Conservation (phyloP, 2,888 invertebrate species). For the Dicycla oo region DNA sequence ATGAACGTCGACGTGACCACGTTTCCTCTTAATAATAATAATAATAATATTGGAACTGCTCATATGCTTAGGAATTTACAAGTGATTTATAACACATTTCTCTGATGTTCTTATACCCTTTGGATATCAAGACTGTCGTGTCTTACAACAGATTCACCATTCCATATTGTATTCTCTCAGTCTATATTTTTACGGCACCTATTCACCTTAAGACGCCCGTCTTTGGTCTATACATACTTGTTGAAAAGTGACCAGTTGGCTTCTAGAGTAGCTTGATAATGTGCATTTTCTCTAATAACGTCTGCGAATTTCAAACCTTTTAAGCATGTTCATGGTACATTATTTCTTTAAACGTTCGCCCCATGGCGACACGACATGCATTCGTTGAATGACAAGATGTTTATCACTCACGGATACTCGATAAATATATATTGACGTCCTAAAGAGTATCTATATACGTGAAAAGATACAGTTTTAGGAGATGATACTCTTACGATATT, state of each 20-base stretch:
- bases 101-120: background rate
- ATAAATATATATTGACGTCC: constrained; percentile 2
- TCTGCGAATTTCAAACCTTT: background rate
- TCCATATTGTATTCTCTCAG: background rate
- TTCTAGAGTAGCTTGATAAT: background rate
- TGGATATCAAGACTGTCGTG: background rate
- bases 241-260: background rate
- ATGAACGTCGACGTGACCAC: too few relatives aligned
- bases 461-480: constrained; percentile 11
- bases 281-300: background rate
- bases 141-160: background rate
- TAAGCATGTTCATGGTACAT: too few relatives aligned
- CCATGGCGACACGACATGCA: background rate
- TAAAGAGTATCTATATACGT: constrained; percentile 7
- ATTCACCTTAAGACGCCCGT: too few relatives aligned
- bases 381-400: constrained; percentile 7
- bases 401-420: constrained; percentile 2
- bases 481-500: constrained; percentile 7
- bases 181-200: too few relatives aligned
- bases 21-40: background rate
- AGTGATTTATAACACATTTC: background rate
- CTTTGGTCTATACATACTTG: background rate
- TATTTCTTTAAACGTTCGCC: too few relatives aligned
- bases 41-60: constrained; percentile 6
- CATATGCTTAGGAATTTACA: background rate